Conservation (phyloP, 2,888 invertebrate species). For the Ectropis crepuscularia region DNA sequence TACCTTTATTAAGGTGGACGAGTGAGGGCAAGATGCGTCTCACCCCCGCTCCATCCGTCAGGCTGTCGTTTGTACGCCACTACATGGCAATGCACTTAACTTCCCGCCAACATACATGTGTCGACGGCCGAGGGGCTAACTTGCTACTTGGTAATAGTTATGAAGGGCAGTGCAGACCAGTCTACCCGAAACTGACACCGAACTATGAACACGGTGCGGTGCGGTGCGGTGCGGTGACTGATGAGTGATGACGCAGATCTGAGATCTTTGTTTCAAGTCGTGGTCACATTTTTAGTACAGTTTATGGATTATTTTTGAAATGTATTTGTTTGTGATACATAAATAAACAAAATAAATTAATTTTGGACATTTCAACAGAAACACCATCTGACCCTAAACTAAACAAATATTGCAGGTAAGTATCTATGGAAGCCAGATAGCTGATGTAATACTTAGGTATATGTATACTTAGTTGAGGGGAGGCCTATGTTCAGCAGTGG, state of each 20-base stretch:
- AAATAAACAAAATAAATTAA: no score
- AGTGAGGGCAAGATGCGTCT: slow-evolving; percentile 56
- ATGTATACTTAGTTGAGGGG: no score
- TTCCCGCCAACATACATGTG: slow-evolving; percentile 71
- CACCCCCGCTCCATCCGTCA: slow-evolving; percentile 73
- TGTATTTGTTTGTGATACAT: no score
- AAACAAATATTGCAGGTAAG: no score
- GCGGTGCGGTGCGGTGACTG: slow-evolving; percentile 51
- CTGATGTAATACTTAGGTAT: no score
- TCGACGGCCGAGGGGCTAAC: slow-evolving; percentile 70
- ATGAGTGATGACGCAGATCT: slow-evolving; percentile 37
- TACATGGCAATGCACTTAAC: slow-evolving; percentile 79
- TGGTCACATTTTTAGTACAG: background rate
- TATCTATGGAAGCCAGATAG: no score
- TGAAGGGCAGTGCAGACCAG: slow-evolving; percentile 60
- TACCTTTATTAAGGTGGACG: slow-evolving; percentile 47
- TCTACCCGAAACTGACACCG: slow-evolving; percentile 58
- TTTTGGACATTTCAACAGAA: no score
- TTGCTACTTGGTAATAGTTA: slow-evolving; percentile 72
- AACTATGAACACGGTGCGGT: slow-evolving; percentile 52
- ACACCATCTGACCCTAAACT: no score
- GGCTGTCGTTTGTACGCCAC: slow-evolving; percentile 66
- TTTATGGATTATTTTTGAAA: no score
- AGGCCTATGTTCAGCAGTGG: no score
- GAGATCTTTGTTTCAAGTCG: slow-evolving; percentile 5